Base-by-base conservation (phyloP, 2,113 vertebrate species). In the Paralichthys olivaceus region DNA sequence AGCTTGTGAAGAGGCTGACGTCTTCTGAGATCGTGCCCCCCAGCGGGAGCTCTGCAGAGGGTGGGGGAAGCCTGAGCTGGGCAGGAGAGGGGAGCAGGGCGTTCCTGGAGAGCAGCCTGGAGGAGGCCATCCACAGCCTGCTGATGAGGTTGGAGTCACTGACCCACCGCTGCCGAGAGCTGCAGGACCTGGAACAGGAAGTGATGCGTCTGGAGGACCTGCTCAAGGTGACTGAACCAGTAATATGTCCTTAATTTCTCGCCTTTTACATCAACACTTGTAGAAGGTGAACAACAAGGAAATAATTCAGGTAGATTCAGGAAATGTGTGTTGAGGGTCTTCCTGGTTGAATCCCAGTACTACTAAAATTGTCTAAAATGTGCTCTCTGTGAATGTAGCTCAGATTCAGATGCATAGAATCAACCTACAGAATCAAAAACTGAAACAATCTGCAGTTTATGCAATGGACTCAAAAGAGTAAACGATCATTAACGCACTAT, bases 131-230 rank as follows among this genome's bases (percentile, higher is more conserved):
- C 61, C 95, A 96, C 61, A 96, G 94, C 76, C 94, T 99, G 75
- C 93, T 98, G 37, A 93, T 97, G 9, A 95, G 91, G 15, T 91
- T 99, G 67, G 97, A 98, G 82, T 94, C 95, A 0, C 94, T 97
- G 78, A 95, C 95, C 63, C 97, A 97, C 70, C 95, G 96, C 84
- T 97, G 96, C 85, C 85, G 95, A 86, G 98, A 98, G 91, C 96
- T 99, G 84, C 96, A 96, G 91, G 96, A 97, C 77, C 94, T 99
- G 90, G 97, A 96, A 81, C 97, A 96, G 86, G 96, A 98, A 84
- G 95, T 97, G 80, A 96, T 95, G 95, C 96, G 95, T 53, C 92
- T 99, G 86, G 98, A 99, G 87, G 97, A 99, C 82, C 91, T 99
- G 66, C 92, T 99, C 25, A 99, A 98, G 96, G 98, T 99, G 59